Percentiles rank a stretch among this genome's conserved stretches.
Conservation (phyloP, 2,113 vertebrate species). For the Chauna torquata region DNA sequence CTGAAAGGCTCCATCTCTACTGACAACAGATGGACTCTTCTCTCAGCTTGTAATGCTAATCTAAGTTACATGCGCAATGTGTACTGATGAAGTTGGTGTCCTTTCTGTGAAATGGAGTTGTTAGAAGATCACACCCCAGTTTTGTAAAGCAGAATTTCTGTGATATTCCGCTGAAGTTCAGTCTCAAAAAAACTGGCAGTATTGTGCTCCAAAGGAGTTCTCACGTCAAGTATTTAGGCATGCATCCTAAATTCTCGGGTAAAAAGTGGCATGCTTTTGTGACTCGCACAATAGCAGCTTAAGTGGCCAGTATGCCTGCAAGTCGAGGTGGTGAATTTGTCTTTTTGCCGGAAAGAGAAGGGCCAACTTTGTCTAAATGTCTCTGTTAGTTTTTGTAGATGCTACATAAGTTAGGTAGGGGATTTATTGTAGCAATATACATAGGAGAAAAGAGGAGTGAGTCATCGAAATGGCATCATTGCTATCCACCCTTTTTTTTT, state of each 20-base stretch:
- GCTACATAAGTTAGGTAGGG: not conserved
- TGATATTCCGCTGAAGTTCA: not conserved
- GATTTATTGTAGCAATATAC: constrained; percentile 7
- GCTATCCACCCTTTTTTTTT: not conserved
- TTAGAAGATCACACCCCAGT: not conserved
- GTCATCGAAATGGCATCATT: not conserved
- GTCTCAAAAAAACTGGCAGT: not conserved
- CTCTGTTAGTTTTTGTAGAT: not conserved
- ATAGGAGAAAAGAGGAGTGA: not conserved
- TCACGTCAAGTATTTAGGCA: not conserved
- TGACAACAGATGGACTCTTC: constrained; percentile 31
- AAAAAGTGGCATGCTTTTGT: not conserved
- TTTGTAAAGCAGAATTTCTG: not conserved
- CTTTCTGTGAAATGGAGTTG: constrained; percentile 3
- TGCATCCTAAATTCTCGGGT: not conserved
- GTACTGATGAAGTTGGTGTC: constrained; percentile 21
- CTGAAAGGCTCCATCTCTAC: not conserved
- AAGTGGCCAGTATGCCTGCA: not conserved
- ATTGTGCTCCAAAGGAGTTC: not conserved
- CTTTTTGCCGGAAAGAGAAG: not conserved
- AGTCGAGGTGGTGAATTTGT: not conserved
- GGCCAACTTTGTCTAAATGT: not conserved
- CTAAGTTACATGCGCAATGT: not conserved
- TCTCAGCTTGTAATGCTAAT: not conserved
- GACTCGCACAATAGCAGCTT: not conserved